phyloP scores from a whole-genome alignment of 1,140 invertebrate genomes.

The Tetraneura akinire region DNA sequence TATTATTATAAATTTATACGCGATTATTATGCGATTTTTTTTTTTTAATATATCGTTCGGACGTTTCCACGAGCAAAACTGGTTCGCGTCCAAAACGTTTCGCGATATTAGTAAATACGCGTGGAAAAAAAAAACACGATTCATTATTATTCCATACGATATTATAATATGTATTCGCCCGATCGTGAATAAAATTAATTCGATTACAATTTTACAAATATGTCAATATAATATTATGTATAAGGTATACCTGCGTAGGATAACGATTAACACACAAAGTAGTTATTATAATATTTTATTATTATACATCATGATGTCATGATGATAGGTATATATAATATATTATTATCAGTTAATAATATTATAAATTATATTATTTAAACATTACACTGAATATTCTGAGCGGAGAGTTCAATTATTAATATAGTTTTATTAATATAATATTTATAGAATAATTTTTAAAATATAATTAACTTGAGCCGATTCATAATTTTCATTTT shows the following conservation, averaged over 20 bases:
- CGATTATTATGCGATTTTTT: neutral
- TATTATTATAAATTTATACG: slow-evolving; percentile 1
- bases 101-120: neutral
- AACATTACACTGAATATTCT: no score
- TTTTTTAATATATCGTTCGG: neutral
- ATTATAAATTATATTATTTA: no score
- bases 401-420: no score
- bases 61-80: neutral
- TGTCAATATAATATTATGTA: no score
- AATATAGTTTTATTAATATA: no score
- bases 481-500: no score
- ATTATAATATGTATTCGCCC: neutral
- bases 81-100: slow-evolving; percentile 8
- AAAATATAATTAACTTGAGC: no score
- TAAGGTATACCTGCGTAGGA: no score
- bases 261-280: neutral
- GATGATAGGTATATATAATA: no score
- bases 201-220: neutral
- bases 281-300: neutral
- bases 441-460: no score
- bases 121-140: neutral
- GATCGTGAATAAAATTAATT: slow-evolving; percentile 3
- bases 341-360: no score
- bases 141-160: neutral
- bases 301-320: no score